These are phyloP conservation scores for Coryphaenoides rupestris DNA, from an alignment of 2,113 vertebrate genomes.

Conservation along the genomic window DNA sequence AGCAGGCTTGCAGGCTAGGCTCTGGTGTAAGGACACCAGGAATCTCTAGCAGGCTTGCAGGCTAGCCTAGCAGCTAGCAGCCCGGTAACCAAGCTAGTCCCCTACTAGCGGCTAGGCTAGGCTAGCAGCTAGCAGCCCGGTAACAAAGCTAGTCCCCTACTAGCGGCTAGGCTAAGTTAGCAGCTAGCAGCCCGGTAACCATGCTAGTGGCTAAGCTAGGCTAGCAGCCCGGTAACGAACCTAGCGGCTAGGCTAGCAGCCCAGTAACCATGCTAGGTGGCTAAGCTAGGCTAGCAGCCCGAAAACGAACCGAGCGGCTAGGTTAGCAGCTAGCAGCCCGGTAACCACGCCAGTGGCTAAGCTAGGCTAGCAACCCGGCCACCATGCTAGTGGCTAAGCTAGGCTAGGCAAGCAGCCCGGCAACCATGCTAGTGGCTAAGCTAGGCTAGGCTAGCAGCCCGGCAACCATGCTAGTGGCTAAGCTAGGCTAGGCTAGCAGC, in stretches of 20 bases:
- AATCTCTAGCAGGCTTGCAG: no score
- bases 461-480: not conserved
- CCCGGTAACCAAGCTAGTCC: slow-evolving; percentile 12
- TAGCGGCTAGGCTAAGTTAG: no score
- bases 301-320: no score
- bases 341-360: slow-evolving; percentile 5
- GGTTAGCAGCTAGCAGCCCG: slow-evolving; percentile 18
- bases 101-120: not conserved
- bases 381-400: not conserved
- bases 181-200: not conserved
- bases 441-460: not conserved
- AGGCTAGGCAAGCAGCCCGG: slow-evolving; percentile 13
- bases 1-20: no score
- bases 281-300: not conserved
- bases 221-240: not conserved
- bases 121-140: not conserved
- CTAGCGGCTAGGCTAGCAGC: slow-evolving; percentile 29
- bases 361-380: not conserved
- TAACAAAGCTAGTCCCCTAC: not conserved
- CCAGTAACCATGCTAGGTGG: no score
- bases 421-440: slow-evolving; percentile 13
- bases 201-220: slow-evolving; percentile 31
- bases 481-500: not conserved
- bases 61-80: no score
- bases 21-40: no score